phyloP scores from a whole-genome alignment of 2,888 invertebrate species.

The Drosophila borborema region DNA sequence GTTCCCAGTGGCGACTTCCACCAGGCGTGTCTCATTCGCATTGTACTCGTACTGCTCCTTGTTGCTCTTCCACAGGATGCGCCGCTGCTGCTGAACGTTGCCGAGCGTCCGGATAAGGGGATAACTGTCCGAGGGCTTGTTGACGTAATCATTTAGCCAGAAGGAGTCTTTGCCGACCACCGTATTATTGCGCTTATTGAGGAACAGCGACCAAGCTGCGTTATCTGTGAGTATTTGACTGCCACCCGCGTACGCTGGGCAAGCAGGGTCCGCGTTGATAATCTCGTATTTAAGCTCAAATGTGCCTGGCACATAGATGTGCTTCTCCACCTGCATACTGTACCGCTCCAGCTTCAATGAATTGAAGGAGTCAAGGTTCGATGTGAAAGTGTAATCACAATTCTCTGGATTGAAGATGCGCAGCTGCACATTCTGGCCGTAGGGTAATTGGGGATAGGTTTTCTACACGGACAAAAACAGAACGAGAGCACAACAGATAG shows the following conservation, averaged over 20 bases:
- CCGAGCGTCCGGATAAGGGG: conserved; percentile 77
- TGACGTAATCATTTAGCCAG: conserved; percentile 67
- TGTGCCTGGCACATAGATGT: conserved; percentile 52
- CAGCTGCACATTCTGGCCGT: conserved; percentile 88
- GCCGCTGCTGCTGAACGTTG: conserved; percentile 55
- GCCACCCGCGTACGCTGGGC: conserved; percentile 20
- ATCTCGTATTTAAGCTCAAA: conserved; percentile 40
- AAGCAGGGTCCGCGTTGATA: conserved; percentile 26
- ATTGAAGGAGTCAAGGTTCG: conserved; percentile 51
- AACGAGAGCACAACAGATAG: background rate
- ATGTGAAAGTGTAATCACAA: conserved; percentile 83
- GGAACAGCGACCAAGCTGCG: conserved; percentile 75
- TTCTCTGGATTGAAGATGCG: conserved; percentile 89
- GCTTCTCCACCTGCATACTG: conserved; percentile 66
- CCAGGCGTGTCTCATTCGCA: conserved; percentile 55
- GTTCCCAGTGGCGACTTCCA: conserved; percentile 54
- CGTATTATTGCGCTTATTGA: conserved; percentile 56
- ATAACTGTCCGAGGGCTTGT: conserved; percentile 81
- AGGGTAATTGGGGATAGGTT: conserved; percentile 88
- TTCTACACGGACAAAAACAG: conserved; percentile 84
- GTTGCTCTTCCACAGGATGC: conserved; percentile 64
- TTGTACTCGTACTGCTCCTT: conserved; percentile 58
- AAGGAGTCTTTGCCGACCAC: conserved; percentile 2
- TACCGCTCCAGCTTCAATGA: conserved; percentile 59
- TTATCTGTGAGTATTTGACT: conserved; percentile 30